Percentiles rank a stretch among this genome's conserved stretches.
Conservation (phyloP, 1,140 invertebrate genomes). For the Macrosteles quadrilineatus region DNA sequence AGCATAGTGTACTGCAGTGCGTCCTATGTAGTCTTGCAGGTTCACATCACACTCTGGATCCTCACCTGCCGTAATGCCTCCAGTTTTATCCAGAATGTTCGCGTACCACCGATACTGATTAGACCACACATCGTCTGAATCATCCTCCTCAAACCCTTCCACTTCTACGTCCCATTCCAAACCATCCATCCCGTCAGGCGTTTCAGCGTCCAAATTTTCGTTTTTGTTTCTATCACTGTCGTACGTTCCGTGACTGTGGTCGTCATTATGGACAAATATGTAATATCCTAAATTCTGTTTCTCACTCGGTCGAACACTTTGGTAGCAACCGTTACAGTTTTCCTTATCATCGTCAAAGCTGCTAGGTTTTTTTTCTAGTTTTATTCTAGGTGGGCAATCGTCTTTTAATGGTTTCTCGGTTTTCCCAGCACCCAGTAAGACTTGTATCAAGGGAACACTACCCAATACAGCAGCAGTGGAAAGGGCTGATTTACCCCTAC, state of each 20-base stretch:
- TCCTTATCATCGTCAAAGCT: not conserved
- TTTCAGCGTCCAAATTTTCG: constrained; percentile 48
- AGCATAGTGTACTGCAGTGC: constrained; percentile 62
- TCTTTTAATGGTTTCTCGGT: constrained; percentile 37
- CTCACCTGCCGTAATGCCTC: constrained; percentile 48
- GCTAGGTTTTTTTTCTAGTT: not conserved
- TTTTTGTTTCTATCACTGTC: constrained; percentile 40
- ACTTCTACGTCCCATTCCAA: constrained; percentile 62
- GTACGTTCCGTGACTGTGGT: constrained; percentile 44
- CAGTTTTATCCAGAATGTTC: constrained; percentile 56
- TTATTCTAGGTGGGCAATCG: constrained; percentile 30
- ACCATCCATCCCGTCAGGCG: constrained; percentile 61
- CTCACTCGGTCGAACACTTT: not conserved
- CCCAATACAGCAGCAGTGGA: constrained; percentile 54
- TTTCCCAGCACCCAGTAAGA: constrained; percentile 48
- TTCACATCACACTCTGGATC: constrained; percentile 50
- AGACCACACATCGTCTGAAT: constrained; percentile 43
- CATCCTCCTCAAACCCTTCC: constrained; percentile 38
- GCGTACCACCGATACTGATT: constrained; percentile 52
- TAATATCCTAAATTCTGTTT: constrained; percentile 46
- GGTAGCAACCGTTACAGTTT: not conserved
- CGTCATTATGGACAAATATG: constrained; percentile 49
- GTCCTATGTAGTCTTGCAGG: constrained; percentile 55
- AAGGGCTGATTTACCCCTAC: constrained; percentile 52
- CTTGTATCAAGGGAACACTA: constrained; percentile 49